Percentiles rank a stretch among this genome's conserved stretches.
Evolutionary conservation across 2,797 vertebrate genomes (phyloP).

Genomic region (Micrastur ruficollis): DNA sequence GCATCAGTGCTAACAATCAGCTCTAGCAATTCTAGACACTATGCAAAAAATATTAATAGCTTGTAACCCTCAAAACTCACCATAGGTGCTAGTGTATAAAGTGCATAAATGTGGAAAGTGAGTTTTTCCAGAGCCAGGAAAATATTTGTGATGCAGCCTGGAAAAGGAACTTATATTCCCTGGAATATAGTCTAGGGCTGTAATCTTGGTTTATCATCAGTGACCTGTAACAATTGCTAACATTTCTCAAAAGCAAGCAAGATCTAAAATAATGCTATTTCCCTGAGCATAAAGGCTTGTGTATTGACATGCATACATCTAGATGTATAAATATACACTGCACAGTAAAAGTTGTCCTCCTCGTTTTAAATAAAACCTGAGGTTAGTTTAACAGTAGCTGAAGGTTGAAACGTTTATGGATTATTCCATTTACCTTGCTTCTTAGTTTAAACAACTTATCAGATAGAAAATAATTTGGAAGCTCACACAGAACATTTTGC

Average conservation of each 20-base stretch:
- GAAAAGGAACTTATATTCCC: not conserved
- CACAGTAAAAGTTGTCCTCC: not conserved
- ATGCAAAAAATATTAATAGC: not conserved
- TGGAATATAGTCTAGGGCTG: not conserved
- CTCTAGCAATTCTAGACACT: not conserved
- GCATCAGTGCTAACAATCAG: not conserved
- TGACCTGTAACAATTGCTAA: not conserved
- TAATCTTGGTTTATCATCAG: not conserved
- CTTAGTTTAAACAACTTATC: not conserved
- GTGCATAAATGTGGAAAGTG: not conserved
- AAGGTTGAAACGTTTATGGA: not conserved
- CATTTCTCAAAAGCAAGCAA: not conserved
- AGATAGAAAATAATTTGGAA: not conserved
- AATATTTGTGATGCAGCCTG: not conserved
- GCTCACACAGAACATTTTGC: not conserved
- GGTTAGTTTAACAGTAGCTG: not conserved
- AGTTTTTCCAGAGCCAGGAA: not conserved
- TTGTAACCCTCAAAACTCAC: not conserved
- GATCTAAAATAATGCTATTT: not conserved
- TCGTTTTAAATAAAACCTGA: not conserved
- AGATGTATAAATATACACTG: not conserved
- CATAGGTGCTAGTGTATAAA: not conserved
- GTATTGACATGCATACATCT: not conserved
- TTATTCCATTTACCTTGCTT: not conserved
- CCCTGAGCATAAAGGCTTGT: not conserved